A percentile compares a stretch with the other conserved stretches of the same genome.
These are phyloP conservation scores for Sphaerodactylus townsendi DNA, from an alignment of 2,113 vertebrate species.

Conservation along the genomic window DNA sequence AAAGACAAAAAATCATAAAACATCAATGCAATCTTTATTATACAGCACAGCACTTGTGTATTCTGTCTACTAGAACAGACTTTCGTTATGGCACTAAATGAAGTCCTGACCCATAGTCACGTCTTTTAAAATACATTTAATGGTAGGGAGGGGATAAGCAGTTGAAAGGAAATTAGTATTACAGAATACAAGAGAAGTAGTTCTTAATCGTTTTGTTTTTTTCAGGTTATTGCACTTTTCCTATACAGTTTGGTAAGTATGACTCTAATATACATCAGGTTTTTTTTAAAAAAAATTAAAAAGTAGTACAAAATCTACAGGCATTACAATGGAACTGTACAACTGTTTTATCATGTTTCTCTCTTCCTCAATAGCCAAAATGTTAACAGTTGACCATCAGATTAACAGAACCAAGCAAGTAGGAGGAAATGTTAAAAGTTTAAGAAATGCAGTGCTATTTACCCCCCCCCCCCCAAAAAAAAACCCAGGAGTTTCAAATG, in stretches of 20 bases:
- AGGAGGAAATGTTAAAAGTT: constrained; percentile 27
- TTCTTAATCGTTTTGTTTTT: constrained; percentile 37
- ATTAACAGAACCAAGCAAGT: background rate
- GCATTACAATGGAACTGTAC: constrained; percentile 35
- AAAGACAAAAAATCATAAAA: constrained; percentile 26
- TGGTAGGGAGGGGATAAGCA: background rate
- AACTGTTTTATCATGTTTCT: background rate
- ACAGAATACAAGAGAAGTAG: constrained; percentile 15
- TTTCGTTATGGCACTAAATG: constrained; percentile 32
- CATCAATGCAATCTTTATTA: constrained; percentile 63
- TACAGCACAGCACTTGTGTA: constrained; percentile 46
- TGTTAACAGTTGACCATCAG: constrained; percentile 4
- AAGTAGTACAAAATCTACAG: constrained; percentile 43
- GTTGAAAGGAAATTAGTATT: background rate
- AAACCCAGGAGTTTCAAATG: background rate
- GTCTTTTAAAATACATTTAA: constrained; percentile 43
- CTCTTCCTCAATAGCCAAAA: background rate
- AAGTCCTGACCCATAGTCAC: constrained; percentile 29
- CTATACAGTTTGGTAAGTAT: constrained; percentile 42
- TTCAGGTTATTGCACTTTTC: constrained; percentile 60
- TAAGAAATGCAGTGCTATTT: constrained; percentile 45
- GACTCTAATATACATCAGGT: constrained; percentile 54
- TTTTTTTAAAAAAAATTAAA: constrained; percentile 49
- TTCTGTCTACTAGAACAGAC: constrained; percentile 48
- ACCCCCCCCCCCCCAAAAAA: background rate